phyloP scores from a whole-genome alignment of 2,888 invertebrate genomes.

The Syrista parreyssii region DNA sequence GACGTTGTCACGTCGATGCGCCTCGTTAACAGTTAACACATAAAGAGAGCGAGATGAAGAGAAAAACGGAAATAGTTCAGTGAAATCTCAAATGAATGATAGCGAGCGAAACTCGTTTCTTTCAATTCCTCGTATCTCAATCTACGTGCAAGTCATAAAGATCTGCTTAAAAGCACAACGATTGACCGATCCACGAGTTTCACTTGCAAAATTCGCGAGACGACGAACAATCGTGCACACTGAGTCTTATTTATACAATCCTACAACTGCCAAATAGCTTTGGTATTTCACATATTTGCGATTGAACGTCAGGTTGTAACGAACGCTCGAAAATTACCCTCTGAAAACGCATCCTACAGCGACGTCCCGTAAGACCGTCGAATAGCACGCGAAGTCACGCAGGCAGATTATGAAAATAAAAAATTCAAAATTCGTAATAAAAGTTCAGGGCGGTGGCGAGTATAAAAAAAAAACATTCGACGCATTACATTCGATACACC shows the following conservation, averaged over 20 bases:
- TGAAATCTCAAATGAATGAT: not conserved
- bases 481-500: not conserved
- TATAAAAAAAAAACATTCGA: not conserved
- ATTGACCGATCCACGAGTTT: not conserved
- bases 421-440: not conserved
- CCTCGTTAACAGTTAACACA: not conserved
- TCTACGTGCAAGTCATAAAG: not conserved
- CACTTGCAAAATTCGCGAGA: not conserved
- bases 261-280: not conserved
- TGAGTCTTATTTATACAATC: not conserved
- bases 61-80: not conserved
- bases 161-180: not conserved
- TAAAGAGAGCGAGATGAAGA: not conserved
- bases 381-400: not conserved
- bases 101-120: not conserved
- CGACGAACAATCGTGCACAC: not conserved
- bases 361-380: not conserved
- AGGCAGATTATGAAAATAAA: not conserved
- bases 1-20: not conserved
- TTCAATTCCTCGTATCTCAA: not conserved
- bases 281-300: not conserved
- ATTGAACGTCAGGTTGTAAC: not conserved
- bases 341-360: not conserved
- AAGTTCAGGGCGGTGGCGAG: not conserved
- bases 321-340: not conserved